Percentiles rank a stretch among this genome's conserved stretches.
These are phyloP conservation scores for Ptiloglossa arizonensis DNA, from an alignment of 1,140 invertebrate species.

Conservation along the genomic window DNA sequence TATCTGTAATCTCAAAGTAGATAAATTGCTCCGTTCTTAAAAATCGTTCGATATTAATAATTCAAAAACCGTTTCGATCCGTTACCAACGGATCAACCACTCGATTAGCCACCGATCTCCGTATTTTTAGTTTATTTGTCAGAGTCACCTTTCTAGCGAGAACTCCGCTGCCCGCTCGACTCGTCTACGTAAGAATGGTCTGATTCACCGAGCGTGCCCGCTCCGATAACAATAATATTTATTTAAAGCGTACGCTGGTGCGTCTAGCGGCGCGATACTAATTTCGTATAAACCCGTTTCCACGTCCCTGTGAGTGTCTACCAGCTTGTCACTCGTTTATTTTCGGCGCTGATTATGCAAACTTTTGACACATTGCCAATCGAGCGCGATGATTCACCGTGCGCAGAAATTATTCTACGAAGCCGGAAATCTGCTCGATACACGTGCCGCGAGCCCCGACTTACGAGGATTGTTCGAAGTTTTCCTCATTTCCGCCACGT, in stretches of 20 bases:
- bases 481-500: background rate
- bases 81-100: too few relatives aligned
- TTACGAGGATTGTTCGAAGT: background rate
- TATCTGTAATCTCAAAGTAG: too few relatives aligned
- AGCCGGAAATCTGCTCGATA: slow-evolving; percentile 21
- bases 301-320: slow-evolving; percentile 21
- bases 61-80: too few relatives aligned
- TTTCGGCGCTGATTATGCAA: slow-evolving; percentile 61
- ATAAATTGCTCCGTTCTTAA: too few relatives aligned
- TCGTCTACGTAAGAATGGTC: background rate
- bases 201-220: background rate
- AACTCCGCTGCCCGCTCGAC: background rate
- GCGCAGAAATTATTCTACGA: background rate
- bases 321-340: slow-evolving; percentile 49
- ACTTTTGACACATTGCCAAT: slow-evolving; percentile 57
- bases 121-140: too few relatives aligned
- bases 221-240: slow-evolving; percentile 7
- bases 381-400: slow-evolving; percentile 42
- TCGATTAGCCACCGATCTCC: too few relatives aligned
- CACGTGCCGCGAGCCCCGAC: background rate
- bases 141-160: too few relatives aligned
- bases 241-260: background rate
- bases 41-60: too few relatives aligned
- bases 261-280: slow-evolving; percentile 1
- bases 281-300: slow-evolving; percentile 38